Evolutionary conservation across 2,797 vertebrate species (phyloP).

Genomic region (Siniperca scherzeri): DNA sequence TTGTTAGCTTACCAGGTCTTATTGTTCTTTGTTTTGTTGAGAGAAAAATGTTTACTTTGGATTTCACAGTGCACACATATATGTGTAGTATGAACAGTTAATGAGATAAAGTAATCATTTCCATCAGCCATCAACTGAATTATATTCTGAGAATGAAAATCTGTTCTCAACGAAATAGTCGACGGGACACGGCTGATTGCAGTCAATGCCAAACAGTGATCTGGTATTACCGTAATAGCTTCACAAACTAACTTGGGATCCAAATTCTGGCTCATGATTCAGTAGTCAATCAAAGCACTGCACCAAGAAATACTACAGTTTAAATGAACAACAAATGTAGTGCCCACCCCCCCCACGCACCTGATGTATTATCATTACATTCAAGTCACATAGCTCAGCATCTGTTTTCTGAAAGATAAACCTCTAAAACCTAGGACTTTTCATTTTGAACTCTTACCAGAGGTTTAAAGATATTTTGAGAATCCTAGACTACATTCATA

Average conservation of each 20-base stretch:
- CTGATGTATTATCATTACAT: not conserved
- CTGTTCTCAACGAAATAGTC: not conserved
- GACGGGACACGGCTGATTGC: not conserved
- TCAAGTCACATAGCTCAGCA: conserved; percentile 8
- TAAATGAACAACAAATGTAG: not conserved
- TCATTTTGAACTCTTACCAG: not conserved
- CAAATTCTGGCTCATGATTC: not conserved
- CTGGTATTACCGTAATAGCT: not conserved
- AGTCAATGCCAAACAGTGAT: not conserved
- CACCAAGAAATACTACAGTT: not conserved
- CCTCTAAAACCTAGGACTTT: not conserved
- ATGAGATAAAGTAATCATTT: not conserved
- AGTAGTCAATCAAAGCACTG: not conserved
- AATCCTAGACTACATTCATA: not conserved
- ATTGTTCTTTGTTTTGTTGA: not conserved
- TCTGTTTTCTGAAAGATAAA: conserved; percentile 1
- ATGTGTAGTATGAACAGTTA: not conserved
- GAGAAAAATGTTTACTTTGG: not conserved
- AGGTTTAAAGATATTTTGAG: not conserved
- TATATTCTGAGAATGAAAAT: not conserved
- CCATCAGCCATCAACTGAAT: not conserved
- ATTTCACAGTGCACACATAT: not conserved
- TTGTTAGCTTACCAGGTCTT: conserved; percentile 11
- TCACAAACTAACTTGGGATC: not conserved
- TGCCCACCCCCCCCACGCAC: not conserved